Evolutionary conservation across 2,888 invertebrate genomes (phyloP).

Genomic region (Limnephilus marmoratus): DNA sequence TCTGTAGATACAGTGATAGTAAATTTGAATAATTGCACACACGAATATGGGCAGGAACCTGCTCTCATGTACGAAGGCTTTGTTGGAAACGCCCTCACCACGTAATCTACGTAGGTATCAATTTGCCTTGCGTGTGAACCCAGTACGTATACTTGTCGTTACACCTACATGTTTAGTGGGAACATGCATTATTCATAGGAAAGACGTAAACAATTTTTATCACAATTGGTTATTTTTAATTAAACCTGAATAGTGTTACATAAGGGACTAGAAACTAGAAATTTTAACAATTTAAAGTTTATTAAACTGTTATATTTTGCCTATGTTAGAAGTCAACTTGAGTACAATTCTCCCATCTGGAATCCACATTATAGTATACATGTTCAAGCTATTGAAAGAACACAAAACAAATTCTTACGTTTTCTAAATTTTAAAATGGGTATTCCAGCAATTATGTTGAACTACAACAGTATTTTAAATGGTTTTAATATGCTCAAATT

Average conservation of each 20-base stretch:
- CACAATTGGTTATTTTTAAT: not conserved
- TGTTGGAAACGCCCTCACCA: not conserved
- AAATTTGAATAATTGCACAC: not conserved
- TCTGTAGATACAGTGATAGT: not conserved
- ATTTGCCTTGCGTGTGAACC: not conserved
- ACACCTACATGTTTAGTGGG: not conserved
- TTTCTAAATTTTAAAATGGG: no score
- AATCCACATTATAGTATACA: no score
- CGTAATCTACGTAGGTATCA: not conserved
- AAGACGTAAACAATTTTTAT: not conserved
- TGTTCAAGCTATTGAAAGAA: no score
- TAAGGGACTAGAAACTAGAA: no score
- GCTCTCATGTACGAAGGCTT: not conserved
- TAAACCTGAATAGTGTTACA: not conserved
- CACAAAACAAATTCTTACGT: no score
- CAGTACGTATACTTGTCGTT: not conserved
- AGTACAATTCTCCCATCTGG: no score
- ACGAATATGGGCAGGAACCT: not conserved
- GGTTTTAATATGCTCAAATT: no score
- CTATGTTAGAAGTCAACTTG: no score
- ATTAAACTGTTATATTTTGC: no score
- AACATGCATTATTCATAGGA: not conserved
- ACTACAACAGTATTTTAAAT: no score
- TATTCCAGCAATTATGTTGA: no score
- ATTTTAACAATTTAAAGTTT: no score